Conservation (phyloP, 1,140 invertebrate genomes). For the Popillia japonica region DNA sequence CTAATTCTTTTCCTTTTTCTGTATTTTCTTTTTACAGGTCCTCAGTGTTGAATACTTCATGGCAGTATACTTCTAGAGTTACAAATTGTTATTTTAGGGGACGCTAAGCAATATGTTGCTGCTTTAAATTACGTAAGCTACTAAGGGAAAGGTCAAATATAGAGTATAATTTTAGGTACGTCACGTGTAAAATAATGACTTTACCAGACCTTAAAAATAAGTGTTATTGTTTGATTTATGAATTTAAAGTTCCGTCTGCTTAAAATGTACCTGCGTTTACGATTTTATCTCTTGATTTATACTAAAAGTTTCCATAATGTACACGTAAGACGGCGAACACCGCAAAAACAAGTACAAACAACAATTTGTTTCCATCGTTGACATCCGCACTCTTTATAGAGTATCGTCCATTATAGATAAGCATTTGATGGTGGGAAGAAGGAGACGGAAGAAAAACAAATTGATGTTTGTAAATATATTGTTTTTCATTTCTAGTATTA, state of each 20-base stretch:
- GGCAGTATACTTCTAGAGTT: too few species aligned
- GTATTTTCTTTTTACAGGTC: too few species aligned
- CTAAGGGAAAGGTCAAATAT: not conserved
- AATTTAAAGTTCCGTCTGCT: conserved; percentile 8
- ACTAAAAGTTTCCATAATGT: conserved; percentile 21
- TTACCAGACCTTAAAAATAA: not conserved
- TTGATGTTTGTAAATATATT: conserved; percentile 16
- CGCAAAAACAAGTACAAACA: conserved; percentile 30
- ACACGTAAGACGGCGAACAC: not conserved
- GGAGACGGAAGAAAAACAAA: not conserved
- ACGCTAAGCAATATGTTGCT: too few species aligned
- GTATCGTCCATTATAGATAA: conserved; percentile 19
- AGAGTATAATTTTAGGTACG: not conserved
- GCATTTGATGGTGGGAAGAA: not conserved
- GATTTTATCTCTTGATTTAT: conserved; percentile 32
- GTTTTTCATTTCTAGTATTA: not conserved
- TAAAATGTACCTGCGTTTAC: conserved; percentile 17
- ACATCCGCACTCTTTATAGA: not conserved
- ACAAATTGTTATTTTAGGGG: too few species aligned
- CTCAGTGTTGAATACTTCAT: too few species aligned
- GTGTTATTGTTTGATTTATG: conserved; percentile 13
- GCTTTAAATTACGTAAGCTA: too few species aligned
- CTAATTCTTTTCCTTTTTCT: not conserved
- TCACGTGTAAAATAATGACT: not conserved
- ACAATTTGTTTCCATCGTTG: conserved; percentile 10